Base-by-base conservation (phyloP, 2,797 vertebrate genomes). In the Numenius phaeopus region DNA sequence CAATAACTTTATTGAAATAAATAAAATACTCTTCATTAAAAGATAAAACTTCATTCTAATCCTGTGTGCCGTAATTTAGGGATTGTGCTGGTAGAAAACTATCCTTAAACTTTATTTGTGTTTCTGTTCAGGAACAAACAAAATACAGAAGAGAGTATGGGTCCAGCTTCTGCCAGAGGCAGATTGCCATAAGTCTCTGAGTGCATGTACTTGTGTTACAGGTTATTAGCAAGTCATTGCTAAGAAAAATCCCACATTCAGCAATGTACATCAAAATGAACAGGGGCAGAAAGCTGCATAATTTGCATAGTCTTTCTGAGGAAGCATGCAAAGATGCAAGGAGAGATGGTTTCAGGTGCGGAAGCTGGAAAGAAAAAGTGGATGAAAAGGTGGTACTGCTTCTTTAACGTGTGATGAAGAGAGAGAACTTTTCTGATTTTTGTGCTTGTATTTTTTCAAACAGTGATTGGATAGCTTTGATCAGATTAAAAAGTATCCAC, bases 201-300 rank as follows among this genome's bases (percentile, higher is more conserved):
- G 34, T 83, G 52, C 5, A 6, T 1, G 7, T 18, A 8, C 4
- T 2, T 0, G 0, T 11, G 12, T 23, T 75, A 47, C 8, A 37
- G 46, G 42, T 34, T 89, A 16, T 5, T 5, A 40, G 32, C 9
- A 46, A 44, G 11, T 72, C 4, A 24, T 6, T 62, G 29, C 39
- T 24, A n/a, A 59, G 55, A 34, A 50, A 85, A 70, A 46, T 62
- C 42, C 30, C 26, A 4, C 17, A 8, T 79, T 81, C 39, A 26
- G 29, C 47, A 61, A 4, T 3, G 11, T n/a, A 26, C 8, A 23
- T 52, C 5, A 84, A 9, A 87, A 46, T 49, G 34, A 81, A 30
- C 7, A 16, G 17, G 11, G 21, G 4, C 19, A 37, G 69, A 79
- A 78, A 71, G 22, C n/a, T 50, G 40, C 1, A 1, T 11, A 18